Base-by-base conservation (phyloP, 2,113 vertebrate genomes). In the Vireo altiloquus region DNA sequence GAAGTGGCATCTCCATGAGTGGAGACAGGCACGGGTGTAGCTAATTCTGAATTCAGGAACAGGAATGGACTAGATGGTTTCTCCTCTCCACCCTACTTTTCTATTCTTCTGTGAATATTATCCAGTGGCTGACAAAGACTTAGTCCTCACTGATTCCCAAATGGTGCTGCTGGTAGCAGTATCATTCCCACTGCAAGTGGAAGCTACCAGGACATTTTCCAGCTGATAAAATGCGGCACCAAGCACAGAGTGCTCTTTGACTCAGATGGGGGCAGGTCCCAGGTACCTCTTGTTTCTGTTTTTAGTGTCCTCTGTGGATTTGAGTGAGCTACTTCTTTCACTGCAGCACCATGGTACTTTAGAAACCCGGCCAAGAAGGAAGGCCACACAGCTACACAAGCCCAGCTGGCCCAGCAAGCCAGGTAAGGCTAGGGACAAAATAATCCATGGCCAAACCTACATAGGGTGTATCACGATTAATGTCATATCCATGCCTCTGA, bases 341-440 rank as follows among this genome's bases (percentile, higher is more conserved):
- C 20, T 72, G 25, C 21, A 59, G 56, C 50, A 46, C 30, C 8
- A 37, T 0, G 0, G 35, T n/a, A 27, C 60, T 56, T 88, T 19
- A 18, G 71, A 82, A 61, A 18, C n/a, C 59, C 49, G n/a, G 15
- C 13, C 24, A 40, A 59, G 39, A 54, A 74, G 39, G 9, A 57
- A 66, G 33, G 15, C 22, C 39, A 35, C 17, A 23, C 3, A 6
- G 66, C 47, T 71, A 47, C 24, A 47, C 9, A 53, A 35, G 10
- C 42, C 23, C 13, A 27, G 33, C 31, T 77, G 50, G 12, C 39
- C 52, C 65, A 47, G 33, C 74, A 79, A 71, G 40, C 19, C 54
- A 77, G 42, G 50, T 54, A 71, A 82, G 12, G 8, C 46, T 65
- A 3, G 20, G 31, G 46, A 30, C 35, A 46, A 74, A 95, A 53